Evolutionary conservation across 2,797 vertebrate genomes (phyloP), one percentile per base, ranked within the genome.

Genomic region (Siniperca scherzeri): DNA sequence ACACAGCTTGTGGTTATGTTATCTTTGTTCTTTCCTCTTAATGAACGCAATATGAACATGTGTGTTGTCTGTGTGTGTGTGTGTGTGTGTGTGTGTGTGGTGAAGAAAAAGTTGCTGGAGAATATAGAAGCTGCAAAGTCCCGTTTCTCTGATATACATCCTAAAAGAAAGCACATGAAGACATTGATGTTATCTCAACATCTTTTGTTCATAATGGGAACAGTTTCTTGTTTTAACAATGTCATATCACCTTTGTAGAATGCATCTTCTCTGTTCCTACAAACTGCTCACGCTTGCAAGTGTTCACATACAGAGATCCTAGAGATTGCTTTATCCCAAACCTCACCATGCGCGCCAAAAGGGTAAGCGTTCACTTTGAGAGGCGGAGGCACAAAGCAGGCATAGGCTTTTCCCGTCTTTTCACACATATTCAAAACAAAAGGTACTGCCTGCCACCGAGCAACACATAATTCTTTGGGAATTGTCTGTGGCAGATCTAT

Each of bases 391-490:
- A 76, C 74, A 86, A 78, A 89, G 81, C 77, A 53, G 64, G 52
- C 38, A 16, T 3, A 40, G 86, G 77, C 68, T 75, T 84, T 83
- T 74, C 59, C 74, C 44, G 12, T 75, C 55, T 65, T 87, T 75
- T 86, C 86, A 65, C 84, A 83, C 55, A 25, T 80, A 62, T 60
- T 74, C 65, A 71, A 78, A 81, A 89, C 44, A 74, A 92, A 90
- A 87, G 75, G 64, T 46, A 38, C 69, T 65, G 77, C 74, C 86
- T 88, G 88, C 85, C 84, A 90, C 60, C 0, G 48, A 78, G 70
- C 79, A 76, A 88, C 72, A 67, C 70, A 9, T n/a, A 82, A 77
- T 48, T 86, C 81, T 87, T 77, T 7, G 56, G 82, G 82, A 87
- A 83, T 83, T 55, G 50, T 87, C 81, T 88, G 38, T 6, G 50